Base-by-base conservation (phyloP, 2,888 invertebrate genomes). In the Formica aserva region DNA sequence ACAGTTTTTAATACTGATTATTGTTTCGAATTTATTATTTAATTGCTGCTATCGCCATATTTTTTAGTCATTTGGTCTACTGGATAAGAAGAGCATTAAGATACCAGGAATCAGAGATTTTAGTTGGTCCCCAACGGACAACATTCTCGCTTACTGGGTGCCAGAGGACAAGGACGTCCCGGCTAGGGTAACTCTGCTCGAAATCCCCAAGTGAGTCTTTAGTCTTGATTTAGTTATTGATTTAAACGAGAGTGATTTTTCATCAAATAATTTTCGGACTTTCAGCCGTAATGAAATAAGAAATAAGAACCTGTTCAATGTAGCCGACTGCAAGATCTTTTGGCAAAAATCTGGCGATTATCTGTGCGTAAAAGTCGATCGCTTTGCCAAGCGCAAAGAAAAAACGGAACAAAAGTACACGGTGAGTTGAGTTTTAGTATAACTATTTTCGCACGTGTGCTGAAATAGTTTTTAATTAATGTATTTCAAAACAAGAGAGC, bases 291-390 rank as follows among this genome's bases (percentile, higher is more conserved):
- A 97, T 72, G 98, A 98, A 95, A 96, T 97, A 62, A 97, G 99
- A 89, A 98, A 98, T 88, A 99, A 99, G 95, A 99, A 99, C 95
- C 96, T 99, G 82, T 99, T 99, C 96, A 99, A 98, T 87, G 99
- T 99, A 0, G 99, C 99, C 0, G 99, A 99, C 94, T 99, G 99
- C 94, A 98, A 99, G 92, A 98, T 99, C 94, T 99, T 99, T 95
- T 99, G 99, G 99, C 99, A 99, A 95, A 99, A 99, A 95, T 98
- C 97, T 35, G 99, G 99, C 0, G 99, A 99, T 94, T 99, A 99
- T 94, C 96, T 99, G 38, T 99, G 99, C 92, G 99, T 99, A 0
- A 99, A 99, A 95, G 98, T 98, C 0, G 98, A 98, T 94, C 96
- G 97, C 82, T 97, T 97, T 95, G 97, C 98, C 4, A 99, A 99